These are phyloP conservation scores for Drosophila nr. fundita DNA, from an alignment of 2,888 invertebrate genomes.

Conservation along the genomic window DNA sequence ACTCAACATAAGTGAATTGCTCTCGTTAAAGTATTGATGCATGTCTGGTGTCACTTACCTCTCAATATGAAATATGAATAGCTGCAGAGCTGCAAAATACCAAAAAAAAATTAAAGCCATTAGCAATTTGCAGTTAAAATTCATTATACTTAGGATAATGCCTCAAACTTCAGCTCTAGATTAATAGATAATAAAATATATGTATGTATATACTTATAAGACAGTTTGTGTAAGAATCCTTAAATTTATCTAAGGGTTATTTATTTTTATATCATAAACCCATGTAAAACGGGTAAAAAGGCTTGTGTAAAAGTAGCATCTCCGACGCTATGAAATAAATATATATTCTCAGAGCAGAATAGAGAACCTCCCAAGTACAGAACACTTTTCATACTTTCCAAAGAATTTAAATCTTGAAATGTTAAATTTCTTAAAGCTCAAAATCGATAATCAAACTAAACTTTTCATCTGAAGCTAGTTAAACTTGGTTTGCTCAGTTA, in stretches of 20 bases:
- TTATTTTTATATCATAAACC: not conserved
- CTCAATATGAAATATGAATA: slow-evolving; percentile 13
- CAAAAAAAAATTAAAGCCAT: slow-evolving; percentile 19
- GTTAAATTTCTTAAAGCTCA: not conserved
- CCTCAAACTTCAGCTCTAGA: not conserved
- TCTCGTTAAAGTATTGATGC: slow-evolving; percentile 8
- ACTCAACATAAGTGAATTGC: slow-evolving; percentile 7
- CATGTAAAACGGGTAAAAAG: not conserved
- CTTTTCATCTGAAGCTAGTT: not conserved
- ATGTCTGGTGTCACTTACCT: slow-evolving; percentile 35
- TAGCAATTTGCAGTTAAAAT: slow-evolving; percentile 38
- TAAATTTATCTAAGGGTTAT: not conserved
- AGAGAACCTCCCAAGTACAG: not conserved
- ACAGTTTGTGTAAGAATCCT: not conserved
- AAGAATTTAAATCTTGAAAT: not conserved
- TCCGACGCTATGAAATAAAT: not conserved
- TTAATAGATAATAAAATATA: not conserved
- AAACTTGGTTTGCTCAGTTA: not conserved
- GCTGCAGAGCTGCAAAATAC: slow-evolving; percentile 32
- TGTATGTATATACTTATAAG: not conserved
- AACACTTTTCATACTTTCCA: not conserved
- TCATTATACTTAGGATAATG: slow-evolving; percentile 20
- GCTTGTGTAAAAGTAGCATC: not conserved
- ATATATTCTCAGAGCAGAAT: not conserved
- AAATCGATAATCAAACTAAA: not conserved